phyloP scores from a whole-genome alignment of 2,888 invertebrate genomes.

The Carpatolechia fugitivella region DNA sequence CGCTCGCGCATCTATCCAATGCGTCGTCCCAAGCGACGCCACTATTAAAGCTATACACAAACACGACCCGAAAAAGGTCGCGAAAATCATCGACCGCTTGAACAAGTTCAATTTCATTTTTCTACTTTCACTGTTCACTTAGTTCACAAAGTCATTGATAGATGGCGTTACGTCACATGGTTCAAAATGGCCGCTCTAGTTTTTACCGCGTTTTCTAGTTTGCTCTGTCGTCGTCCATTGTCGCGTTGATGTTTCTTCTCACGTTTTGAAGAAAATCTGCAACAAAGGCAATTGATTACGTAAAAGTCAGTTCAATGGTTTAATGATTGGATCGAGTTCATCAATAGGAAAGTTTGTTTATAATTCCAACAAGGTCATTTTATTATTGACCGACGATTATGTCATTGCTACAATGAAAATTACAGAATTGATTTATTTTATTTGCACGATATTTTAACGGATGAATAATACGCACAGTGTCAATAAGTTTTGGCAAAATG shows the following conservation, averaged over 20 bases:
- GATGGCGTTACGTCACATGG: constrained; percentile 69
- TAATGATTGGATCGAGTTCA: neutral
- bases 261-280: constrained; percentile 56
- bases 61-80: constrained; percentile 89
- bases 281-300: constrained; percentile 36
- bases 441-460: no score
- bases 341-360: neutral
- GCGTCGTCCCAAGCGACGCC: constrained; percentile 90
- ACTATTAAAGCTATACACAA: constrained; percentile 87
- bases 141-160: constrained; percentile 45
- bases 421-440: no score
- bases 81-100: constrained; percentile 87
- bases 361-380: neutral
- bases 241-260: constrained; percentile 37
- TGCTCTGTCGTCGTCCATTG: constrained; percentile 47
- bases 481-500: no score
- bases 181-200: constrained; percentile 30
- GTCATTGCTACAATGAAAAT: neutral
- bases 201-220: constrained; percentile 54
- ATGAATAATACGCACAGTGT: no score
- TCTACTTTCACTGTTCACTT: constrained; percentile 46
- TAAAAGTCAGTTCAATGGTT: constrained; percentile 4
- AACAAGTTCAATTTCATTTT: constrained; percentile 83
- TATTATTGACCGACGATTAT: neutral
- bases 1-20: constrained; percentile 89